Evolutionary conservation across 2,888 invertebrate genomes (phyloP).

Genomic region (Alloplasta piceator): DNA sequence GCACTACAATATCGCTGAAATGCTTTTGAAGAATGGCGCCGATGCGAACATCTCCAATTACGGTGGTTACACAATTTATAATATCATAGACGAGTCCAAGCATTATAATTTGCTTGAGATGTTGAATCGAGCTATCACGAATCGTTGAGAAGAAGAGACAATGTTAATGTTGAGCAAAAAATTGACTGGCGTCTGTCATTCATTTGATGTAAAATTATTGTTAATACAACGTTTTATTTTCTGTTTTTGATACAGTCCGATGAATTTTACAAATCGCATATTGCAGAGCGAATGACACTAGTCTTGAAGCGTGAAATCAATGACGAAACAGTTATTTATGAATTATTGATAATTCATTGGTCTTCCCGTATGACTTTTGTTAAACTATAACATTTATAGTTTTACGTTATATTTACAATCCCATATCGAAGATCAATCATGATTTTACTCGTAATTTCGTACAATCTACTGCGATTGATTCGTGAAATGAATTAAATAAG

Average conservation of each 20-base stretch:
- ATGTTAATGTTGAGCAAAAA: too few species aligned
- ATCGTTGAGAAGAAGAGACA: not conserved
- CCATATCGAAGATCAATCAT: too few species aligned
- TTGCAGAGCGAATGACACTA: too few species aligned
- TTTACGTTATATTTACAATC: too few species aligned
- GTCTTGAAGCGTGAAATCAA: not conserved
- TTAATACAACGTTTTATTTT: not conserved
- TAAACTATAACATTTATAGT: too few species aligned
- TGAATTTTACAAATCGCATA: not conserved
- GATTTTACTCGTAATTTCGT: too few species aligned
- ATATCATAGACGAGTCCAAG: slow-evolving; percentile 72
- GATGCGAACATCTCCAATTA: slow-evolving; percentile 73
- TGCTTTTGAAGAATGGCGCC: slow-evolving; percentile 73
- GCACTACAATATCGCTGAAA: slow-evolving; percentile 65
- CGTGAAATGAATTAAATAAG: too few species aligned
- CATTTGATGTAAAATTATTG: not conserved
- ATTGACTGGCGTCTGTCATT: too few species aligned
- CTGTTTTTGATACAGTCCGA: slow-evolving; percentile 13
- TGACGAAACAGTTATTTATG: not conserved
- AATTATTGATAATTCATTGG: not conserved
- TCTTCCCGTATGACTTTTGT: too few species aligned
- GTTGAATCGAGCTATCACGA: slow-evolving; percentile 51
- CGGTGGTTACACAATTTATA: slow-evolving; percentile 75
- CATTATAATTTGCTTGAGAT: slow-evolving; percentile 68
- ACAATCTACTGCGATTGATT: too few species aligned